A percentile compares a stretch with the other conserved stretches of the same genome.
Evolutionary conservation across 2,888 invertebrate species (phyloP).

Genomic region (Tetheella fluctuosa): DNA sequence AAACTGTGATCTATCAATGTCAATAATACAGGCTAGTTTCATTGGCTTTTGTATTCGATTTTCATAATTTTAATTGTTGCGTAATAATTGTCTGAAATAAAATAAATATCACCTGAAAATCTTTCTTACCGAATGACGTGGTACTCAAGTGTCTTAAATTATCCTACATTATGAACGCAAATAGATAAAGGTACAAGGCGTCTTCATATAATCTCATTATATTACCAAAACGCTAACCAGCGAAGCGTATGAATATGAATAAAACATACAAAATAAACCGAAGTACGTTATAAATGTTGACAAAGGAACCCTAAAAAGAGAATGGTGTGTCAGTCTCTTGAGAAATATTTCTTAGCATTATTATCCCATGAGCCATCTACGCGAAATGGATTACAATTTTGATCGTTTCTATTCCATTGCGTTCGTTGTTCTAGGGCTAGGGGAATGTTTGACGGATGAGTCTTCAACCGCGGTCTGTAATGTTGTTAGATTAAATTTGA

Average conservation of each 20-base stretch:
- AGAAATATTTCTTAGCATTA: slow-evolving; percentile 47
- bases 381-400: slow-evolving; percentile 74
- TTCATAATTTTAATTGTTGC: no score
- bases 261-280: slow-evolving; percentile 10
- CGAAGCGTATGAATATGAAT: slow-evolving; percentile 2
- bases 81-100: no score
- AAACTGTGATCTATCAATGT: no score
- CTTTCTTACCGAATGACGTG: no score
- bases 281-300: slow-evolving; percentile 9
- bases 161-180: neutral
- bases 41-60: no score
- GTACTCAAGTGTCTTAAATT: no score
- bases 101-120: no score
- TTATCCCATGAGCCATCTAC: slow-evolving; percentile 26
- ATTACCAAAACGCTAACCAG: slow-evolving; percentile 5
- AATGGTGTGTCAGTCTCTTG: slow-evolving; percentile 25
- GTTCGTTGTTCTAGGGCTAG: slow-evolving; percentile 58
- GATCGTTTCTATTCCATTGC: slow-evolving; percentile 71
- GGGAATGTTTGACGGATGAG: slow-evolving; percentile 64
- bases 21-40: no score
- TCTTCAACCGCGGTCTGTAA: slow-evolving; percentile 45
- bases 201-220: neutral
- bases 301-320: slow-evolving; percentile 13
- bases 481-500: slow-evolving; percentile 38
- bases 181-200: neutral